Percentiles rank a stretch among this genome's conserved stretches.
These are phyloP conservation scores for Paramormyrops hopkinsi DNA, from an alignment of 2,797 vertebrate genomes.

Conservation along the genomic window DNA sequence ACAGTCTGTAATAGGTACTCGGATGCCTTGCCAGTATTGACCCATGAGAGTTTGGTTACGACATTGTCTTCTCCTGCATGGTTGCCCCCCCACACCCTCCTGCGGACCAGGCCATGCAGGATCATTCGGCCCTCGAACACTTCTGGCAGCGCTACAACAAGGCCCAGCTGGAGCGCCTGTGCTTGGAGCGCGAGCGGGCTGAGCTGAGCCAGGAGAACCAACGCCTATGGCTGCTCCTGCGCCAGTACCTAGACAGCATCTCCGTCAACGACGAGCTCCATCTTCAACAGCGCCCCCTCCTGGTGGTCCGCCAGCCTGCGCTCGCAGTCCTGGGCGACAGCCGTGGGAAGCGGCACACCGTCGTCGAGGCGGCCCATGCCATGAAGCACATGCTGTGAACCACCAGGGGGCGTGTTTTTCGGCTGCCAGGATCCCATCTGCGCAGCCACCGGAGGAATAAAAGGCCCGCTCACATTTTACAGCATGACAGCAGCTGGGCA, in stretches of 20 bases:
- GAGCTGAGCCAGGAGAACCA: slow-evolving; percentile 52
- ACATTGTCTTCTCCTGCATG: not conserved
- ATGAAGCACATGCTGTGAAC: slow-evolving; percentile 40
- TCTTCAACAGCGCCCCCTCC: slow-evolving; percentile 47
- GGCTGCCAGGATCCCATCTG: not conserved
- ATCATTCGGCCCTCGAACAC: slow-evolving; percentile 57
- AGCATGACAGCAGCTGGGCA: not conserved
- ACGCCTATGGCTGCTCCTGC: slow-evolving; percentile 55
- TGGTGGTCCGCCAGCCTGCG: slow-evolving; percentile 40
- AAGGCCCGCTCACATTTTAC: not conserved
- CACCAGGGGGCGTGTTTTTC: not conserved
- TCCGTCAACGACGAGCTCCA: slow-evolving; percentile 52
- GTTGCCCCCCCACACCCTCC: not conserved
- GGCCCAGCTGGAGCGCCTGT: slow-evolving; percentile 64
- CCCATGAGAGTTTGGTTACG: not conserved
- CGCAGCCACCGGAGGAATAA: not conserved
- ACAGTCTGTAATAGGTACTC: not conserved
- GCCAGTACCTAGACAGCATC: slow-evolving; percentile 64
- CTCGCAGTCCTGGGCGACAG: not conserved
- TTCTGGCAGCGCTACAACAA: slow-evolving; percentile 80
- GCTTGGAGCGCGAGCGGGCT: slow-evolving; percentile 46
- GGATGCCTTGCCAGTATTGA: not conserved
- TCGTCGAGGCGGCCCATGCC: slow-evolving; percentile 48
- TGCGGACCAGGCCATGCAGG: slow-evolving; percentile 48
- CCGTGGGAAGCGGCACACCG: slow-evolving; percentile 29